A percentile compares a stretch with the other conserved stretches of the same genome.
Evolutionary conservation across 2,113 vertebrate species (phyloP).

Genomic region (Tonatia bakeri): DNA sequence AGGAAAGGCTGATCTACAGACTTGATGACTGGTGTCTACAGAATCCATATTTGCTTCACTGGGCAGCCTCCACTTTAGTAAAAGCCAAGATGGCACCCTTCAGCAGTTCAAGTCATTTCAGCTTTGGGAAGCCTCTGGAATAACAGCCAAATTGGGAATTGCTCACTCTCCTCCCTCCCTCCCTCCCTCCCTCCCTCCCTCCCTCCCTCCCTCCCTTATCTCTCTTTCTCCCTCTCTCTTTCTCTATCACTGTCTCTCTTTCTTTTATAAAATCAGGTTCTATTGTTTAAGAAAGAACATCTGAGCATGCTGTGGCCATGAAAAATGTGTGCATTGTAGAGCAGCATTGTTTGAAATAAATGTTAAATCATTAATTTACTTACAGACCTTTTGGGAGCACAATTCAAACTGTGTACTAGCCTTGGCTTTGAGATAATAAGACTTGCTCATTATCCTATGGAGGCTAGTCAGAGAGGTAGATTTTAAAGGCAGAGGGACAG

Average conservation of each 20-base stretch:
- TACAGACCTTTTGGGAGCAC: background rate
- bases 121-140: background rate
- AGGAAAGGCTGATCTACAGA: background rate
- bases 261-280: background rate
- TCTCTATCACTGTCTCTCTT: fast-evolving
- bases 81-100: background rate
- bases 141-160: background rate
- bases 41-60: background rate
- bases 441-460: background rate
- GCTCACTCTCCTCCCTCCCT: background rate
- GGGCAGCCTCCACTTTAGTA: background rate
- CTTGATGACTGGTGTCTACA: background rate
- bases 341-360: background rate
- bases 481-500: background rate
- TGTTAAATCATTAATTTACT: background rate
- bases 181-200: too few relatives aligned
- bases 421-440: background rate
- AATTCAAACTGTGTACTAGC: background rate
- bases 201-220: background rate
- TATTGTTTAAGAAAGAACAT: background rate
- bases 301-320: background rate
- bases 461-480: background rate
- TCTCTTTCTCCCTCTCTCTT: too few relatives aligned
- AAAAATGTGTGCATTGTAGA: background rate
- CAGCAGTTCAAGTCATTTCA: background rate